Base-by-base conservation (phyloP, 2,888 invertebrate genomes). In the Caenorhabditis auriculariae region DNA sequence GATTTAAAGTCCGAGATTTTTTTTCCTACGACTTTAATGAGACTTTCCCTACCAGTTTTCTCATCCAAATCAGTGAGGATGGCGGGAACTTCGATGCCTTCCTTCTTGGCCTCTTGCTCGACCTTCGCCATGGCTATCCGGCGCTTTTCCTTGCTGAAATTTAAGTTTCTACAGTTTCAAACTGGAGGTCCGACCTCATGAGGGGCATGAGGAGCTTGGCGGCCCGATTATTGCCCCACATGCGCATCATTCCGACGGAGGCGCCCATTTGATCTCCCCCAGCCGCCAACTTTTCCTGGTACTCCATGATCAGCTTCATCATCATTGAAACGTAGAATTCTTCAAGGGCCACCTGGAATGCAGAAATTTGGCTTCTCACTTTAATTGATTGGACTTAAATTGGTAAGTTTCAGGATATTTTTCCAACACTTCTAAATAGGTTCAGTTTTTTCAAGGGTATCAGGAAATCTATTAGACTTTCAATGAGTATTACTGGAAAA, bases 231-330 rank as follows among this genome's bases (percentile, higher is more conserved):
- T 67, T 70, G 32, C 77, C 76, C 78, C 79, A 81, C 69, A 74
- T 69, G 44, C 73, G 57, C 76, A 81, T 79, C 77, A 81, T 78
- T 35, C 81, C 81, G 41, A 81, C 72, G 1, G 79, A 78, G 3
- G 81, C 81, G 2, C 74, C 75, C 66, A 75, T 69, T 48, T 63
- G 61, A 17, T 66, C 61, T n/a, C 65, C 65, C 4, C 66, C 78
- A 51, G 73, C 66, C 5, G 77, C 77, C 49, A 81, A 35, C 45
- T 77, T 76, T 26, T 76, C 75, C 54, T 80, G 79, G 54, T 81
- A 81, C 39, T 81, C 81, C 43, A 71, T 41, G 19, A 82, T 69
- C 6, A 81, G 57, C 46, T 80, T 81, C 75, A 80, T 75, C 43
- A 81, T 59, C 43, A 81, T 51, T 28, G 67, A 64, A 19, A 76